These are phyloP conservation scores for Caenorhabditis latens DNA, from an alignment of 1,140 invertebrate genomes.

Conservation along the genomic window DNA sequence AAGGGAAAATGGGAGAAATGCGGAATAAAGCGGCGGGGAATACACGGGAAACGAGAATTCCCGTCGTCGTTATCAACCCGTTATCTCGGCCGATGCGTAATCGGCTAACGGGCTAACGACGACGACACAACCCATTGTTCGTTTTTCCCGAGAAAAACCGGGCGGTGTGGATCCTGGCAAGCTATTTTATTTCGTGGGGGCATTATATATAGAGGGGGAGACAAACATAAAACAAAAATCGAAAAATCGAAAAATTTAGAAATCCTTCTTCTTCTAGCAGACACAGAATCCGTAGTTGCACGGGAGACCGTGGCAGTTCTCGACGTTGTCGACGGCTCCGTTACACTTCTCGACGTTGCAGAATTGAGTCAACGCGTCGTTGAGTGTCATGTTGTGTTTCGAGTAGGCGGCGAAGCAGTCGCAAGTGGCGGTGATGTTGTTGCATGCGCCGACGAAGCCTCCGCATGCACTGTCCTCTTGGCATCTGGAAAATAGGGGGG, in stretches of 20 bases:
- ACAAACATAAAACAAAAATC: neutral
- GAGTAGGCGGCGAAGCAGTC: constrained; percentile 35
- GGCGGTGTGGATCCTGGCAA: too few species aligned
- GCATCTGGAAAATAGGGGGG: neutral
- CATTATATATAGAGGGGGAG: neutral
- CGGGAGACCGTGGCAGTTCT: constrained; percentile 36
- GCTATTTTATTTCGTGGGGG: neutral
- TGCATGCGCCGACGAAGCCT: constrained; percentile 30
- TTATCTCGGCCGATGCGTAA: neutral
- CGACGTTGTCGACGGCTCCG: constrained; percentile 17
- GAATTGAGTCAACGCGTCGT: neutral
- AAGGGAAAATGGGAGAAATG: neutral
- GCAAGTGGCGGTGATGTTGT: constrained; percentile 7
- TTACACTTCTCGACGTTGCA: constrained; percentile 41
- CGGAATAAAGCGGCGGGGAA: too few species aligned
- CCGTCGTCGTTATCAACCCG: neutral
- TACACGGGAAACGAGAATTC: too few species aligned
- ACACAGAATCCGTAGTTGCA: constrained; percentile 52
- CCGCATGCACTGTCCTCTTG: constrained; percentile 49
- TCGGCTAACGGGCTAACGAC: too few species aligned
- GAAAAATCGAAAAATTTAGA: neutral
- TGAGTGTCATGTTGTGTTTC: constrained; percentile 21
- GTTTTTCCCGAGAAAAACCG: too few species aligned
- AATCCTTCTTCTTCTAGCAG: neutral
- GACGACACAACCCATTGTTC: too few species aligned